Evolutionary conservation across 2,113 vertebrate genomes (phyloP).

Genomic region (Baryphthengus martii): DNA sequence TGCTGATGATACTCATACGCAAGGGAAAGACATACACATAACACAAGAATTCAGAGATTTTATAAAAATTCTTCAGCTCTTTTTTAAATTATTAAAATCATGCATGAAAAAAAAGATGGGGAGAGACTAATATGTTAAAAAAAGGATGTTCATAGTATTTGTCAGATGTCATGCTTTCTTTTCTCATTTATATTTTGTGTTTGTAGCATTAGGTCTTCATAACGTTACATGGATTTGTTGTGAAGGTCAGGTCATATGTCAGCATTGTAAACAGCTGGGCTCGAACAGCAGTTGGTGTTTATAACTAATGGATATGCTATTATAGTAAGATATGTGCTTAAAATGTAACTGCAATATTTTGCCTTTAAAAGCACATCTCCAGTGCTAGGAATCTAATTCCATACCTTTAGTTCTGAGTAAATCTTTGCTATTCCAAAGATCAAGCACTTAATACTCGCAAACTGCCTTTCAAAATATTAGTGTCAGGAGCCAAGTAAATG

Average conservation of each 20-base stretch:
- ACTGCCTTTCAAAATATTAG: slow-evolving; percentile 31
- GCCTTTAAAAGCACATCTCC: background rate
- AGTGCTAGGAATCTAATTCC: background rate
- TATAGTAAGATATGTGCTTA: background rate
- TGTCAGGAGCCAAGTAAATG: background rate
- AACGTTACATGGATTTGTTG: background rate
- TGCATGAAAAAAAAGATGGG: no score
- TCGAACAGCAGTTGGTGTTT: background rate
- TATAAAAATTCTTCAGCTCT: background rate
- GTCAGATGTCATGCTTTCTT: background rate
- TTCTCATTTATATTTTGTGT: background rate
- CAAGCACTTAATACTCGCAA: background rate
- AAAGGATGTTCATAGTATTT: background rate
- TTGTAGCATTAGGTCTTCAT: background rate
- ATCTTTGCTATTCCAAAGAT: background rate
- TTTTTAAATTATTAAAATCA: background rate
- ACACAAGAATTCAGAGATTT: background rate
- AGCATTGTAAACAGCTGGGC: background rate
- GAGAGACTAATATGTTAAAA: background rate
- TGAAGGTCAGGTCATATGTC: background rate
- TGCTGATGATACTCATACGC: background rate
- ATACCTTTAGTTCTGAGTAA: background rate
- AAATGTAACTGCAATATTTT: background rate
- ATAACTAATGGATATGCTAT: background rate
- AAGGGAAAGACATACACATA: background rate